These are phyloP conservation scores for Protodeltote pygarga DNA, from an alignment of 2,888 invertebrate species.

Conservation along the genomic window DNA sequence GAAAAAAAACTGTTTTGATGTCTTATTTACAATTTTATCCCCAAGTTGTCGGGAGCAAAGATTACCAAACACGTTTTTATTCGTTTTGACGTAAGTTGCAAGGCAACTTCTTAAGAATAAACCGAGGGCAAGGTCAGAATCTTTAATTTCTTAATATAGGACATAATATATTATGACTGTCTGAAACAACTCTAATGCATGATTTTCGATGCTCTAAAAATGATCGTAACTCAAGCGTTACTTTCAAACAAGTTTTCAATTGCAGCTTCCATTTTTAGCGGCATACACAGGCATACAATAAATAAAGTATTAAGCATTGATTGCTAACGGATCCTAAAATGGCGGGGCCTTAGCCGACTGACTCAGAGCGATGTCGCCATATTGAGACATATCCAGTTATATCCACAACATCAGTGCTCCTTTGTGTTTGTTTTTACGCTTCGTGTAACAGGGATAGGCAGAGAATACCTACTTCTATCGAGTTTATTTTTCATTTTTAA, in stretches of 20 bases:
- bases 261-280: conserved; percentile 7
- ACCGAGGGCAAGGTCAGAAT: too few species aligned
- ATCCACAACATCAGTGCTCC: conserved; percentile 22
- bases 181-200: too few species aligned
- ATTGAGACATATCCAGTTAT: conserved; percentile 32
- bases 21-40: too few species aligned
- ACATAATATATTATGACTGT: too few species aligned
- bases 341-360: conserved; percentile 33
- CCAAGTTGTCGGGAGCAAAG: too few species aligned
- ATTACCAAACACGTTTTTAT: too few species aligned
- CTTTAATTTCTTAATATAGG: too few species aligned
- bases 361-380: conserved; percentile 30
- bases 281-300: neutral
- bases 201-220: too few species aligned
- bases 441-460: neutral
- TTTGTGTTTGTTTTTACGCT: conserved; percentile 24
- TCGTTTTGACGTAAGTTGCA: too few species aligned
- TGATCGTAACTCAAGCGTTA: neutral
- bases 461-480: neutral
- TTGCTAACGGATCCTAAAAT: conserved; percentile 31
- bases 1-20: too few species aligned
- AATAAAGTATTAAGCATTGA: conserved; percentile 14
- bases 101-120: too few species aligned
- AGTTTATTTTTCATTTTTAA: conserved; percentile 14
- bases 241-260: neutral